Evolutionary conservation across 2,888 invertebrate genomes (phyloP).

Genomic region (Cyclophora albipunctata): DNA sequence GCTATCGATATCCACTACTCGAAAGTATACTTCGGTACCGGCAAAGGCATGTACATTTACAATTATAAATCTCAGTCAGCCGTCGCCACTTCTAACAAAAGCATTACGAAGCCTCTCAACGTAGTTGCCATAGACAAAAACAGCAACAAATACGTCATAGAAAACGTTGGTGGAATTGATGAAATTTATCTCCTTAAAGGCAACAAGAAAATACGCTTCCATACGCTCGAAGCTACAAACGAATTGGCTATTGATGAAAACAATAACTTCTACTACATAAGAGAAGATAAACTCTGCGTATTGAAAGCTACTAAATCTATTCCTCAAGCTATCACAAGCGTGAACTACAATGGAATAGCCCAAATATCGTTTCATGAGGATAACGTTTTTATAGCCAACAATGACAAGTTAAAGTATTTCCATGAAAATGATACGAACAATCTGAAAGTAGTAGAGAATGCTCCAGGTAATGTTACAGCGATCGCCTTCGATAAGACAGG

Average conservation of each 20-base stretch:
- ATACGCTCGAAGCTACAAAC: conserved; percentile 41
- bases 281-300: conserved; percentile 44
- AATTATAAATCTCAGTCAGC: conserved; percentile 43
- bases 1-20: conserved; percentile 47
- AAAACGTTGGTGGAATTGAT: conserved; percentile 47
- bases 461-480: conserved; percentile 46
- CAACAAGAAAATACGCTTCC: conserved; percentile 42
- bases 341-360: conserved; percentile 46
- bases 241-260: conserved; percentile 53
- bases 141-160: conserved; percentile 53
- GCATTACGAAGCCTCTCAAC: conserved; percentile 21
- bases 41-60: conserved; percentile 48
- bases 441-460: conserved; percentile 39
- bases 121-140: conserved; percentile 55
- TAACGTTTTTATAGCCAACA: conserved; percentile 47
- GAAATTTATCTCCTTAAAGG: conserved; percentile 47
- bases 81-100: conserved; percentile 31
- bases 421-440: conserved; percentile 45
- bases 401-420: conserved; percentile 41
- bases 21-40: conserved; percentile 55
- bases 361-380: conserved; percentile 52
- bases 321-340: conserved; percentile 40
- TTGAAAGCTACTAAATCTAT: conserved; percentile 35
- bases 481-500: conserved; percentile 51
- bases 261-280: conserved; percentile 57